phyloP scores from a whole-genome alignment of 1,140 invertebrate species.

The Nautilus pompilius region DNA sequence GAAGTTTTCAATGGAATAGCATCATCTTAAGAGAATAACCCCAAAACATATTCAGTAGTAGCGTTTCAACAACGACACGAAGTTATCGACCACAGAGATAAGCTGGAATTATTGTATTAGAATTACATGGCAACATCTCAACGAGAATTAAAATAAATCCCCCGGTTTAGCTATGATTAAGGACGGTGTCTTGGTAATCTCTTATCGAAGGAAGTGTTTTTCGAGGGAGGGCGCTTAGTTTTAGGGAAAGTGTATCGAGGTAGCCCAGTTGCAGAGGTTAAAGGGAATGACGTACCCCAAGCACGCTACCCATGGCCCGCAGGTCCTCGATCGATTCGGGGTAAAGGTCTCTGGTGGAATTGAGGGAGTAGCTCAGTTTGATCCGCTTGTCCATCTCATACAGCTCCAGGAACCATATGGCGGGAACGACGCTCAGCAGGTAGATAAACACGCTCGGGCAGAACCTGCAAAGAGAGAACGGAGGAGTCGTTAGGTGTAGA shows the following conservation, averaged over 20 bases:
- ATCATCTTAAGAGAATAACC: too few species aligned
- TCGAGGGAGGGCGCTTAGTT: too few species aligned
- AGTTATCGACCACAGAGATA: too few species aligned
- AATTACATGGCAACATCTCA: too few species aligned
- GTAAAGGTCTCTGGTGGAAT: neutral
- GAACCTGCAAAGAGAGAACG: conserved; percentile 39
- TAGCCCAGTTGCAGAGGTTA: neutral
- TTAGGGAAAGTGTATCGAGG: neutral
- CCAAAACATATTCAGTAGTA: too few species aligned
- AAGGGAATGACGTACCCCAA: conserved; percentile 31
- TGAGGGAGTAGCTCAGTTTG: conserved; percentile 1
- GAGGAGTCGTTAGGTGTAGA: neutral
- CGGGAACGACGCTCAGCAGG: conserved; percentile 47
- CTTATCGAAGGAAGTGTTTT: too few species aligned
- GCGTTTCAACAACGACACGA: too few species aligned
- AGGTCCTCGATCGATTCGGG: conserved; percentile 30
- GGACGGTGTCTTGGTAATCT: too few species aligned
- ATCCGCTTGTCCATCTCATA: conserved; percentile 45
- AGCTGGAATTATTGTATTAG: too few species aligned
- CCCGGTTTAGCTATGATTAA: too few species aligned
- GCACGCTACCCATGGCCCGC: conserved; percentile 31
- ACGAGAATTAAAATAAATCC: too few species aligned
- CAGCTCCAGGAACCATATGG: conserved; percentile 55
- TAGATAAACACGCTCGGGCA: conserved; percentile 54
- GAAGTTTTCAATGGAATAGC: too few species aligned